Conservation (phyloP, 2,888 invertebrate genomes). For the Leptopilina myrica region DNA sequence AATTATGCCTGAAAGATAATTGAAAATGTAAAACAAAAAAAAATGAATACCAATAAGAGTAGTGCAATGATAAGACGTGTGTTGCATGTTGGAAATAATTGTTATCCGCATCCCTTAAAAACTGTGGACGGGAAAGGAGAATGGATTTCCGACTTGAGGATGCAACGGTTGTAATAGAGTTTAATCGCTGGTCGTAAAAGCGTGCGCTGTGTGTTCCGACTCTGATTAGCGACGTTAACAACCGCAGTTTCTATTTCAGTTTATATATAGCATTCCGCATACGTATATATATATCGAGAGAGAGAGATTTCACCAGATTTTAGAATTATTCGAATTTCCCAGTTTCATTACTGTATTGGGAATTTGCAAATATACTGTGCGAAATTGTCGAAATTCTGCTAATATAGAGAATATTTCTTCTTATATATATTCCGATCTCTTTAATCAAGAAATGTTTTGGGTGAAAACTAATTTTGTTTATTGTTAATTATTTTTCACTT, state of each 20-base stretch:
- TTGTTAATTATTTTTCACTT: too few relatives aligned
- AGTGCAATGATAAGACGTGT: neutral
- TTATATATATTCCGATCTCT: too few relatives aligned
- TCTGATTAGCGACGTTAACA: constrained; percentile 32
- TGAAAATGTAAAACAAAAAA: neutral
- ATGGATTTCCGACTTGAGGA: constrained; percentile 19
- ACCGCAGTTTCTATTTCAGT: constrained; percentile 12
- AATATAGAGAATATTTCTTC: too few relatives aligned
- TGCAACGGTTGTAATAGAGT: constrained; percentile 20
- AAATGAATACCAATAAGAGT: neutral
- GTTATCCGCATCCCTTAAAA: constrained; percentile 2
- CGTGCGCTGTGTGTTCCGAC: neutral
- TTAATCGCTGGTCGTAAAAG: constrained; percentile 31
- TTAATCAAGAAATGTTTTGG: too few relatives aligned
- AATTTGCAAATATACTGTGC: neutral
- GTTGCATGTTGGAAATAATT: constrained; percentile 3
- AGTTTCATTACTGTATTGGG: neutral
- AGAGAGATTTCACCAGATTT: neutral
- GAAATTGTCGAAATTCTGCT: too few relatives aligned
- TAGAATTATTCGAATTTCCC: too few relatives aligned
- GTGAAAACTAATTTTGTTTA: too few relatives aligned
- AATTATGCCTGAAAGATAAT: too few relatives aligned
- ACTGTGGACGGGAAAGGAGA: neutral
- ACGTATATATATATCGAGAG: neutral
- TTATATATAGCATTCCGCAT: constrained; percentile 6